Base-by-base conservation (phyloP, 2,888 invertebrate species). In the Stomorhina lunata region DNA sequence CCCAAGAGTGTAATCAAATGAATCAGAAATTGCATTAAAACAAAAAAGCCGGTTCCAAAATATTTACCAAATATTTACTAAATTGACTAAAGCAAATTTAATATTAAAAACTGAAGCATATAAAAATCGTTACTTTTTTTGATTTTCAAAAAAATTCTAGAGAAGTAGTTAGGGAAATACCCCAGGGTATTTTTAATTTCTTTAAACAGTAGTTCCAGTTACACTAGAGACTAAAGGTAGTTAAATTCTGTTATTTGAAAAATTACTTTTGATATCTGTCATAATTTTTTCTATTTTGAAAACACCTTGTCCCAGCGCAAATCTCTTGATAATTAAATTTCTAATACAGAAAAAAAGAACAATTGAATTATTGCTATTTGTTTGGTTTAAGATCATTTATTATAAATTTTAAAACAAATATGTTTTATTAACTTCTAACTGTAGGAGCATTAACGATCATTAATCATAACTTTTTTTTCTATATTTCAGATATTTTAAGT, bases 1-100 rank as follows among this genome's bases (percentile, higher is more conserved):
- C 85, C 85, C 89, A 37, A 81, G 88, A 86, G 90, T 81, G 81
- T 73, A 86, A 88, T 89, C 86, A 84, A 86, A 88, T 84, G 63
- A 37, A 27, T 48, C 29, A 22, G 20, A 65, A 71, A 15, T 50
- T 59, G 5, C 4, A n/a, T n/a, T 50, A 2, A 43, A 45, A 48
- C 22, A 45, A 7, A 34, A 12, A 34, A 48, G 2, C 29, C 7
- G 15, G 40, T 34, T 61, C 15, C 1, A 17, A 6, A 73, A 77
- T 82, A 71, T 82, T 79, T 82, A 71, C 75, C 75, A 76, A 81
- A 82, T 76, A 82, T 78, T 79, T 79, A 34, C 63, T 63, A 48
- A n/a, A 61, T 32, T 57, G 0, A n/a, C 1, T 25, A n/a, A 22
- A 27, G 27, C 5, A 3, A 25, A 45, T 69, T 55, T 5, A 43